Evolutionary conservation across 2,888 invertebrate species (phyloP).

Genomic region (Phymatocera aterrima): DNA sequence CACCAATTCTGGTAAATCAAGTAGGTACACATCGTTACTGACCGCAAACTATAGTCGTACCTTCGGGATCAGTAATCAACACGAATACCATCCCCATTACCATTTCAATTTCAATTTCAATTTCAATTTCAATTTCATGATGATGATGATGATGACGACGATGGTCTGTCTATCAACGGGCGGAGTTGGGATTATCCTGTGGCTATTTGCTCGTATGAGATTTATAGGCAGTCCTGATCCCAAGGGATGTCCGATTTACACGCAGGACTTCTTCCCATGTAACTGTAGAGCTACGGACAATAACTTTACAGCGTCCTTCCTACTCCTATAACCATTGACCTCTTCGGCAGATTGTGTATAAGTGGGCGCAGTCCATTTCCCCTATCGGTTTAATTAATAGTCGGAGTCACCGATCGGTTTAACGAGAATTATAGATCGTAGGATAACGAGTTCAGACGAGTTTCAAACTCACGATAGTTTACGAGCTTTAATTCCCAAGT

Average conservation of each 20-base stretch:
- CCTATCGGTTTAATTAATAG: slow-evolving; percentile 30
- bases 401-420: slow-evolving; percentile 11
- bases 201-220: neutral
- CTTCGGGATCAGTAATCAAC: neutral
- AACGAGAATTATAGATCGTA: neutral
- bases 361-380: slow-evolving; percentile 15
- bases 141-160: too few species aligned
- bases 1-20: neutral
- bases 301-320: neutral
- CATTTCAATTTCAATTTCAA: too few species aligned
- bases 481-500: neutral
- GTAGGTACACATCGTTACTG: neutral
- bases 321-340: neutral
- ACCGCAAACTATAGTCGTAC: neutral
- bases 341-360: neutral
- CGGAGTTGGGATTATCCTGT: neutral
- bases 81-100: neutral
- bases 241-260: neutral
- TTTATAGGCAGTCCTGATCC: too few species aligned
- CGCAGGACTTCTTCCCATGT: neutral
- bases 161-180: neutral
- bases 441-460: neutral
- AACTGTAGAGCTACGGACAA: too few species aligned
- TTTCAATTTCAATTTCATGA: neutral
- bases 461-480: neutral